Conservation (phyloP, 1,140 invertebrate genomes). For the Dinoponera quadriceps region DNA sequence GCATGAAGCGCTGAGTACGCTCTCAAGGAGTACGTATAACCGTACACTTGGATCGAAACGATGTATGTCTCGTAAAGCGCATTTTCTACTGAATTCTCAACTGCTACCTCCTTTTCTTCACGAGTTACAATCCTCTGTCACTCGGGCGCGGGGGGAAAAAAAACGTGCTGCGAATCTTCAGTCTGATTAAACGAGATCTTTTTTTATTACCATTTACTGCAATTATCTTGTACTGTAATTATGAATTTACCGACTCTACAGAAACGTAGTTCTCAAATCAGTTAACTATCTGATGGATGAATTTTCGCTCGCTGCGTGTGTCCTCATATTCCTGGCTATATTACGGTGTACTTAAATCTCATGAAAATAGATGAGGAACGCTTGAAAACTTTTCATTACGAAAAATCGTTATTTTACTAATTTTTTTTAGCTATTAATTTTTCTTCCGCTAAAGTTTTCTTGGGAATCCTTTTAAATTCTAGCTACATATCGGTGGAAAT, state of each 20-base stretch:
- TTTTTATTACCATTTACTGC: neutral
- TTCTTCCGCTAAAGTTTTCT: no score
- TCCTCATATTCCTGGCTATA: no score
- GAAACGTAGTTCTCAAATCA: no score
- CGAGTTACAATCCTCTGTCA: constrained; percentile 38
- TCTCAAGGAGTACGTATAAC: constrained; percentile 51
- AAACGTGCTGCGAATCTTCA: constrained; percentile 18
- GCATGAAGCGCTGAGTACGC: constrained; percentile 59
- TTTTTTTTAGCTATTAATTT: no score
- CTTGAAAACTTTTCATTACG: no score
- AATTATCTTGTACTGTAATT: neutral
- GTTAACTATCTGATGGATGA: no score
- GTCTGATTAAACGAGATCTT: neutral
- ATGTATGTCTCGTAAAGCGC: constrained; percentile 63
- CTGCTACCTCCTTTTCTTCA: constrained; percentile 29
- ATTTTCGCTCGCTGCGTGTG: no score
- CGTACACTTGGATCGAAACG: constrained; percentile 60
- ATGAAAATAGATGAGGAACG: no score
- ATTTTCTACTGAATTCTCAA: constrained; percentile 59
- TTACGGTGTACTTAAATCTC: no score
- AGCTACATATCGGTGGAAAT: no score
- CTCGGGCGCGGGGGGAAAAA: neutral
- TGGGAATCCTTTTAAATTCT: no score
- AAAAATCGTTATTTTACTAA: no score
- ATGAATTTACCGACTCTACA: neutral